Percentiles rank a stretch among this genome's conserved stretches.
Evolutionary conservation across 1,140 invertebrate genomes (phyloP).

Genomic region (Asbolus verrucosus): DNA sequence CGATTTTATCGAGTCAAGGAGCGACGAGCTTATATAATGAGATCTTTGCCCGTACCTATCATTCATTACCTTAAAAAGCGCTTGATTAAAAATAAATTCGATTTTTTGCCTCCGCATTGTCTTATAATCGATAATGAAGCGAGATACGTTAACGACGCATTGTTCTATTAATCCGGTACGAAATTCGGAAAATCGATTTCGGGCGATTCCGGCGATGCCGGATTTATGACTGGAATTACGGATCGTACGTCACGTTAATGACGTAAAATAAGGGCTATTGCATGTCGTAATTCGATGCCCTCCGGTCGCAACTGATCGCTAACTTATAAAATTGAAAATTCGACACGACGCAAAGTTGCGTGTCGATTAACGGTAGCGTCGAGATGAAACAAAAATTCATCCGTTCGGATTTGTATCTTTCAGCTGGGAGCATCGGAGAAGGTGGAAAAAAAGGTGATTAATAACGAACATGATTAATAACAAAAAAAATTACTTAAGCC

Average conservation of each 20-base stretch:
- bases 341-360: constrained; percentile 23
- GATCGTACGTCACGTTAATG: constrained; percentile 21
- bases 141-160: constrained; percentile 7
- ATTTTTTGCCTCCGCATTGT: constrained; percentile 19
- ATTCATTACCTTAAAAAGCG: constrained; percentile 10
- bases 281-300: background rate
- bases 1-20: constrained; percentile 21
- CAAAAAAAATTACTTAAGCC: constrained; percentile 2
- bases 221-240: constrained; percentile 3
- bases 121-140: constrained; percentile 20
- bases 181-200: too few relatives aligned
- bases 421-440: background rate
- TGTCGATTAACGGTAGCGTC: constrained; percentile 7
- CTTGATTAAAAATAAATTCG: constrained; percentile 27
- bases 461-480: constrained; percentile 5
- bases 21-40: constrained; percentile 27
- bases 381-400: too few relatives aligned
- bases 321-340: constrained; percentile 10
- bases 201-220: background rate
- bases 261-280: constrained; percentile 14
- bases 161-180: too few relatives aligned
- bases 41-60: constrained; percentile 9
- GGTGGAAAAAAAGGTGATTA: constrained; percentile 5
- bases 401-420: background rate
- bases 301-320: background rate